Percentiles rank a stretch among this genome's conserved stretches.
These are phyloP conservation scores for Pocillopora meandrina DNA, from an alignment of 92 coral and sea anemone species.

Conservation along the genomic window DNA sequence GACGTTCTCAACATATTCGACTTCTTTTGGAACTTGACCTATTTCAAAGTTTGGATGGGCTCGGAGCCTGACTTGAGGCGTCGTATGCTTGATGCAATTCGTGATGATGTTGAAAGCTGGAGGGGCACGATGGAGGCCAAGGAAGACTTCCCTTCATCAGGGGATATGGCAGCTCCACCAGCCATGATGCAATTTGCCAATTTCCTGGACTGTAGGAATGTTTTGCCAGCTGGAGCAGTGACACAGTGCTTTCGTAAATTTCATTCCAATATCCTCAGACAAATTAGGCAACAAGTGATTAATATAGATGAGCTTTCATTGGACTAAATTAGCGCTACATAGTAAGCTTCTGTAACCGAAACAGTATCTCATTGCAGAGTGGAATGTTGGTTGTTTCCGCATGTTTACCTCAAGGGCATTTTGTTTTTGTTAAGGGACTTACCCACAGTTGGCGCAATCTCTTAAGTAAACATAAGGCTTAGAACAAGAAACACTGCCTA, in stretches of 20 bases:
- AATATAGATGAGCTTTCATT: constrained; percentile 8
- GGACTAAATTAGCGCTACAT: background rate
- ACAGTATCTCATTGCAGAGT: too few relatives aligned
- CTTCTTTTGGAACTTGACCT: background rate
- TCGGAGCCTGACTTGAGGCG: constrained; percentile 6
- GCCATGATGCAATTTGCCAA: background rate
- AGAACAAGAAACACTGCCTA: too few relatives aligned
- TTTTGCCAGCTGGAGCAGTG: constrained; percentile 2
- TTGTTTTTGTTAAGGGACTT: too few relatives aligned
- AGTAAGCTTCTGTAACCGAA: too few relatives aligned
- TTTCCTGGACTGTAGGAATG: background rate
- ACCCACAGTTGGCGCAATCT: too few relatives aligned
- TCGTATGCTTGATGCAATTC: background rate
- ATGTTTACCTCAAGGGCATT: too few relatives aligned
- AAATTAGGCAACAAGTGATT: background rate
- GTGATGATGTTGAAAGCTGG: background rate
- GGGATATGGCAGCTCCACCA: background rate
- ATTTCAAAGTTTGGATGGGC: background rate
- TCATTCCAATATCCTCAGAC: background rate
- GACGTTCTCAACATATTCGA: background rate
- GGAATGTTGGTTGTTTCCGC: too few relatives aligned
- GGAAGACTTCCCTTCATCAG: constrained; percentile 4
- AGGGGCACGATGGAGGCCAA: background rate
- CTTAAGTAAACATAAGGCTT: too few relatives aligned
- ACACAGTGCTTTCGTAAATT: background rate